These are phyloP conservation scores for Scaptomyza pallida DNA, from an alignment of 1,140 invertebrate genomes.

Conservation along the genomic window DNA sequence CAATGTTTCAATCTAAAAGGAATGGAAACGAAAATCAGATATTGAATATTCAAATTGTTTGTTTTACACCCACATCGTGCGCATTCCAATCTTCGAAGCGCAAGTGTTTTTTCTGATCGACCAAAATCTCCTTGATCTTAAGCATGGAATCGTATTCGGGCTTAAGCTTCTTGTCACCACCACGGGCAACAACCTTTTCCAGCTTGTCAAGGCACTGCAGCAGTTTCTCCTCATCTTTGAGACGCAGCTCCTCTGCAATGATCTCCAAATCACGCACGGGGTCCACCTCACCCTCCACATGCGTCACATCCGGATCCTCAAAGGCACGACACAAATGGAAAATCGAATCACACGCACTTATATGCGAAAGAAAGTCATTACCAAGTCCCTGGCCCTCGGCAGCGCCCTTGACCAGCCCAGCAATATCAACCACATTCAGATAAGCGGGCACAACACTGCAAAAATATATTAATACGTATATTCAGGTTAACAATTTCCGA, in stretches of 20 bases:
- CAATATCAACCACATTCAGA: slow-evolving; percentile 99
- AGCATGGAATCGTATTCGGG: slow-evolving; percentile 95
- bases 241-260: slow-evolving; percentile 96
- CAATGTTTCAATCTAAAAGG: slow-evolving; percentile 94
- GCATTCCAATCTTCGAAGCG: slow-evolving; percentile 96
- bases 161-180: slow-evolving; percentile 97
- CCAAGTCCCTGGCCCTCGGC: slow-evolving; percentile 99
- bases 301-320: slow-evolving; percentile 98
- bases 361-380: slow-evolving; percentile 99
- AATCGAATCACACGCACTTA: slow-evolving; percentile 99
- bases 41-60: neutral
- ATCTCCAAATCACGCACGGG: slow-evolving; percentile 98
- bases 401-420: slow-evolving; percentile 98
- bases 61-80: slow-evolving; percentile 91
- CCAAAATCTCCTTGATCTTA: slow-evolving; percentile 94
- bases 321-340: slow-evolving; percentile 99
- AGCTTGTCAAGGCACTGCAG: slow-evolving; percentile 92
- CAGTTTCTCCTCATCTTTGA: slow-evolving; percentile 97
- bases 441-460: slow-evolving; percentile 98
- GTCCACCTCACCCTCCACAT: slow-evolving; percentile 99
- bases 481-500: slow-evolving; percentile 13
- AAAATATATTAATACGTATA: neutral
- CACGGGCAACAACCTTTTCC: slow-evolving; percentile 93
- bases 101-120: slow-evolving; percentile 96
- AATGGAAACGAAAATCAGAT: neutral